Percentiles rank a stretch among this genome's conserved stretches.
phyloP scores from a whole-genome alignment of 1,140 invertebrate genomes.

The Odontomachus brunneus region DNA sequence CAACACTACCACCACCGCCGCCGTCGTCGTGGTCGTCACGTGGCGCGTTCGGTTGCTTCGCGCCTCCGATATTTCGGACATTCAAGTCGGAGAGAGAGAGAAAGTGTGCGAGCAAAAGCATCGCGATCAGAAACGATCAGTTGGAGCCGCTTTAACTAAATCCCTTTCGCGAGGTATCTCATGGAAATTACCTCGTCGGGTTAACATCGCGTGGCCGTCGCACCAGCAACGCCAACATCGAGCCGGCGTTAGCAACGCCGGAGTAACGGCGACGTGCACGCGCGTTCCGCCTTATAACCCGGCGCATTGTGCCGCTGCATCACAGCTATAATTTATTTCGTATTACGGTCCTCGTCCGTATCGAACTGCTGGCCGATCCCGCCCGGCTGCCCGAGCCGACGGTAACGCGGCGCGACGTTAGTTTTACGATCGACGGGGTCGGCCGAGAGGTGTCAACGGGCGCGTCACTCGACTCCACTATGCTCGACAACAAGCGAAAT shows the following conservation, averaged over 20 bases:
- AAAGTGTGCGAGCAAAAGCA: not conserved
- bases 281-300: constrained; percentile 24
- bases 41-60: constrained; percentile 1
- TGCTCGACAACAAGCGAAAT: not conserved
- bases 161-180: not conserved
- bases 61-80: not conserved
- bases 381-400: constrained; percentile 15
- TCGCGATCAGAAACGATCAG: too few species aligned
- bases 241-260: not conserved
- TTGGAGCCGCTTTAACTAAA: too few species aligned
- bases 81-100: not conserved
- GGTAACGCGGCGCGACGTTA: constrained; percentile 22
- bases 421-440: constrained; percentile 49
- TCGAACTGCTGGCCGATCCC: constrained; percentile 44
- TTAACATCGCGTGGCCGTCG: not conserved
- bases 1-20: not conserved
- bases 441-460: constrained; percentile 34
- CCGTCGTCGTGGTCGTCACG: too few species aligned
- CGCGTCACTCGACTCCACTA: constrained; percentile 18
- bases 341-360: constrained; percentile 47
- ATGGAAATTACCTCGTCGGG: constrained; percentile 4
- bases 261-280: constrained; percentile 12
- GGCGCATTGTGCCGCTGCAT: constrained; percentile 44
- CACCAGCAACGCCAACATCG: not conserved
- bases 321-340: constrained; percentile 56